A percentile compares a stretch with the other conserved stretches of the same genome.
These are phyloP conservation scores for Orthonychiurus folsomi DNA, from an alignment of 2,888 invertebrate species.

Conservation along the genomic window DNA sequence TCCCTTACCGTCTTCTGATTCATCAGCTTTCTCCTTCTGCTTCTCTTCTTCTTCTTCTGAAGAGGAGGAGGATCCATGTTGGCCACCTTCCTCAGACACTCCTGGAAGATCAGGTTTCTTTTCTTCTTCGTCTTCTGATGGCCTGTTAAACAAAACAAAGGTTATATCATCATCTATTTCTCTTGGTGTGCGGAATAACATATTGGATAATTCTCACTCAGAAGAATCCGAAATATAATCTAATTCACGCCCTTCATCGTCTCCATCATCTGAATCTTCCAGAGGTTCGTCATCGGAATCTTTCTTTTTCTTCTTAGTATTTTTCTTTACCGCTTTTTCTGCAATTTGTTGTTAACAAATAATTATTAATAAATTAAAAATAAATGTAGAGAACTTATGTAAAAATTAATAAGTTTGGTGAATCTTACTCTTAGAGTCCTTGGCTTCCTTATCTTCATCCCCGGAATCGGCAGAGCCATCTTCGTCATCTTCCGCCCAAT, in stretches of 20 bases:
- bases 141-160: slow-evolving; percentile 23
- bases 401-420: no score
- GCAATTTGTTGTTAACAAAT: slow-evolving; percentile 2
- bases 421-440: slow-evolving; percentile 54
- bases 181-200: no score
- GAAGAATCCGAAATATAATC: slow-evolving; percentile 90
- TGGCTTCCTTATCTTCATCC: slow-evolving; percentile 53
- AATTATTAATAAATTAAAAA: background rate
- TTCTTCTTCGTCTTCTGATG: slow-evolving; percentile 43
- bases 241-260: slow-evolving; percentile 86
- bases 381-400: background rate
- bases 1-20: slow-evolving; percentile 58
- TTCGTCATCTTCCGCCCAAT: slow-evolving; percentile 73
- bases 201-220: no score
- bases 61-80: slow-evolving; percentile 58
- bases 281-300: slow-evolving; percentile 75
- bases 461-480: slow-evolving; percentile 64
- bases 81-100: slow-evolving; percentile 80
- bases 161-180: no score
- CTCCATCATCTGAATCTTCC: slow-evolving; percentile 95
- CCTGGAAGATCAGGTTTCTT: slow-evolving; percentile 69
- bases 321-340: slow-evolving; percentile 40
- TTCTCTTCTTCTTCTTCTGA: slow-evolving; percentile 63
- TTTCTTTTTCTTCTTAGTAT: slow-evolving; percentile 59
- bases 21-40: slow-evolving; percentile 63